Evolutionary conservation across 2,888 invertebrate genomes (phyloP).

Genomic region (Cancer borealis): DNA sequence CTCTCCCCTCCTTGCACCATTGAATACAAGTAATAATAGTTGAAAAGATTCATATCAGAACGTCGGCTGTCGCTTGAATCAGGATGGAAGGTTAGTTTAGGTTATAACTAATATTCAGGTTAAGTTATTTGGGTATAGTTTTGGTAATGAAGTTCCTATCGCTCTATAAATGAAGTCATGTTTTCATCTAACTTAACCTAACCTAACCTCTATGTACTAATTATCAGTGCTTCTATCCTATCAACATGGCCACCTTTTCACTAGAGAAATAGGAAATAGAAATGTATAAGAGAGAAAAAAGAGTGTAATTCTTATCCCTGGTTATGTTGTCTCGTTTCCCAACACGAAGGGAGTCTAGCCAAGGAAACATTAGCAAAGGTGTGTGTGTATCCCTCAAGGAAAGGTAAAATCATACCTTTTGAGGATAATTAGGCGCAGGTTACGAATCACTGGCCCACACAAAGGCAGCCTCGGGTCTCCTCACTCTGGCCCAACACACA

Average conservation of each 20-base stretch:
- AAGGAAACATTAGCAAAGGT: neutral
- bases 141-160: too few relatives aligned
- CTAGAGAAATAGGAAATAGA: neutral
- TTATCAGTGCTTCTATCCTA: too few relatives aligned
- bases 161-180: too few relatives aligned
- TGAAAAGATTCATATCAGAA: neutral
- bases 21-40: neutral
- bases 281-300: neutral
- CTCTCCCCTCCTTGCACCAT: neutral
- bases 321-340: neutral
- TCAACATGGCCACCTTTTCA: too few relatives aligned
- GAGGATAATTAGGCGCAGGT: slow-evolving; percentile 24
- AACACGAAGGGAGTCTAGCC: slow-evolving; percentile 11
- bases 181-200: too few relatives aligned
- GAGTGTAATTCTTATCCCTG: neutral
- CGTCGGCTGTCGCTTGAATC: neutral
- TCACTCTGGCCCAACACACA: neutral
- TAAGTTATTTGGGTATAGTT: neutral
- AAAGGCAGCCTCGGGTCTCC: slow-evolving; percentile 22
- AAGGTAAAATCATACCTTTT: neutral
- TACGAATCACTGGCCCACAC: slow-evolving; percentile 1
- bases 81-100: too few relatives aligned
- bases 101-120: neutral
- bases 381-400: neutral
- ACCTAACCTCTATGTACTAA: too few relatives aligned